A percentile compares a stretch with the other conserved stretches of the same genome.
phyloP scores from a whole-genome alignment of 1,140 invertebrate genomes.

The Dinoponera quadriceps region DNA sequence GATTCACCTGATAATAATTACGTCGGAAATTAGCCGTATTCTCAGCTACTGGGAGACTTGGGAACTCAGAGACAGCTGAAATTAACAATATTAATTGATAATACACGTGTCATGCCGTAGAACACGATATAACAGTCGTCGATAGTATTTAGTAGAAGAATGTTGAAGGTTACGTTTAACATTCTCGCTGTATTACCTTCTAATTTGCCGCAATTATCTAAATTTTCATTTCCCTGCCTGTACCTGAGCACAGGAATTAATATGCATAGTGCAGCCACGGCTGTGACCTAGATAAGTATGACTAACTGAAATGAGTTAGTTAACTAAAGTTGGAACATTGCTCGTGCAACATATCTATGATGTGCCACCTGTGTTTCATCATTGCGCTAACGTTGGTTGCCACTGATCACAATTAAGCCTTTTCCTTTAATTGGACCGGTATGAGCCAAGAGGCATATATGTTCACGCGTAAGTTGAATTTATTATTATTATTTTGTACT shows the following conservation, averaged over 20 bases:
- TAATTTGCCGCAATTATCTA: conserved; percentile 8
- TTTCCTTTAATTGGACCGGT: too few relatives aligned
- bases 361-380: neutral
- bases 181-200: neutral
- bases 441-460: too few relatives aligned
- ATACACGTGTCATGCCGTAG: neutral
- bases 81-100: too few relatives aligned
- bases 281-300: neutral
- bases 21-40: too few relatives aligned
- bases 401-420: neutral
- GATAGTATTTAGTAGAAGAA: neutral
- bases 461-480: too few relatives aligned
- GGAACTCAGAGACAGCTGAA: too few relatives aligned
- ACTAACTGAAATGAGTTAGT: conserved; percentile 6
- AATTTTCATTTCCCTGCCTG: neutral
- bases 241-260: neutral
- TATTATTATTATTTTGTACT: too few relatives aligned
- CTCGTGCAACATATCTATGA: conserved; percentile 4
- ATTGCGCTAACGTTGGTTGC: neutral
- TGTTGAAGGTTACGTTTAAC: neutral
- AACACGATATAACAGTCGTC: neutral
- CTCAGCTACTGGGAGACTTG: too few relatives aligned
- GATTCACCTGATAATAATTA: too few relatives aligned
- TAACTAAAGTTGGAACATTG: conserved; percentile 23
- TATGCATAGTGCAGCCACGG: neutral